Evolutionary conservation across 2,888 invertebrate genomes (phyloP).

Genomic region (Athalia circularis): DNA sequence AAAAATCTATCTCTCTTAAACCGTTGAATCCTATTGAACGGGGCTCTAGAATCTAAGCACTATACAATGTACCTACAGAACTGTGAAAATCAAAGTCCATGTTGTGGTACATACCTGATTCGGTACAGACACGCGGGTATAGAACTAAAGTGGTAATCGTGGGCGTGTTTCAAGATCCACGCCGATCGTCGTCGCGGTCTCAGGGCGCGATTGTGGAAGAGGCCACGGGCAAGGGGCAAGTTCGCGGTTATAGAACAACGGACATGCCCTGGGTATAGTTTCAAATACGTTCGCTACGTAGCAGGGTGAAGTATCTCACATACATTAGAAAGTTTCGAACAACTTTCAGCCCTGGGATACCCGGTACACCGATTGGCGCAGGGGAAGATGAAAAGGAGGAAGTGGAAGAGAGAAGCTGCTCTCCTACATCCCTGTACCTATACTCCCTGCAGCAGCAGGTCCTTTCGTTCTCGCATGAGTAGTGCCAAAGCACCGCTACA

Average conservation of each 20-base stretch:
- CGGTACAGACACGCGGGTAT: slow-evolving; percentile 14
- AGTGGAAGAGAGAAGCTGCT: slow-evolving; percentile 60
- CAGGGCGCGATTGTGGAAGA: slow-evolving; percentile 25
- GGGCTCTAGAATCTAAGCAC: not conserved
- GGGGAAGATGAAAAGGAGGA: no score
- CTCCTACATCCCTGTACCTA: slow-evolving; percentile 42
- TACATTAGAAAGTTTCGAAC: slow-evolving; percentile 68
- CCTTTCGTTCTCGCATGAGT: slow-evolving; percentile 37
- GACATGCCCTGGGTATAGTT: slow-evolving; percentile 12
- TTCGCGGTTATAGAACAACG: slow-evolving; percentile 39
- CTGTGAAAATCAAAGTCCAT: slow-evolving; percentile 14
- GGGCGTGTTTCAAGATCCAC: slow-evolving; percentile 34
- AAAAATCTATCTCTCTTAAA: not conserved
- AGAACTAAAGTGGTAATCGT: slow-evolving; percentile 35
- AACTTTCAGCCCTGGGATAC: slow-evolving; percentile 62
- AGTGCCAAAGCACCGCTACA: slow-evolving; percentile 42
- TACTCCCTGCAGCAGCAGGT: slow-evolving; percentile 7
- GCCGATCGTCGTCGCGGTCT: slow-evolving; percentile 37
- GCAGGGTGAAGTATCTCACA: slow-evolving; percentile 60
- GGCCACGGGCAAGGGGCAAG: slow-evolving; percentile 29
- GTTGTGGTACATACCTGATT: slow-evolving; percentile 31
- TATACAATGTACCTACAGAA: not conserved
- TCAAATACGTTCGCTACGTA: slow-evolving; percentile 17
- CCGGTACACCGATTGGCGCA: not conserved
- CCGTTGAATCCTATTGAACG: slow-evolving; percentile 5